Conservation (phyloP, 2,113 vertebrate species). For the Galeopterus variegatus region DNA sequence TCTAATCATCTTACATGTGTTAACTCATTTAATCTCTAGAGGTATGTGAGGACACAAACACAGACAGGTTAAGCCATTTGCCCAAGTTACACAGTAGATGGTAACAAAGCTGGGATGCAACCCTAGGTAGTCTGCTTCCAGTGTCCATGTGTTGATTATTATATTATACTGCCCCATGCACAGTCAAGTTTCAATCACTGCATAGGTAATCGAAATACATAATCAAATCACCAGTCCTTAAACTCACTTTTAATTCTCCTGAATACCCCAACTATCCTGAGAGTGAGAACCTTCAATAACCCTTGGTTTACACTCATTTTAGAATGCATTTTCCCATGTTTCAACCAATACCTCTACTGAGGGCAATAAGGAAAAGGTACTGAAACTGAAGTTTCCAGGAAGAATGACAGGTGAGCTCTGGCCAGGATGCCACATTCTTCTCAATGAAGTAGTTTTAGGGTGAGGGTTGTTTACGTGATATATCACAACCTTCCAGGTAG, state of each 20-base stretch:
- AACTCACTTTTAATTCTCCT: background rate
- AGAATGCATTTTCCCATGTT: background rate
- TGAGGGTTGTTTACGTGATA: background rate
- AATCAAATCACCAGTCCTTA: background rate
- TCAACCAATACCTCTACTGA: background rate
- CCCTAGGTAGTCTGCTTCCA: background rate
- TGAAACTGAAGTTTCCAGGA: background rate
- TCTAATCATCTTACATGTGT: background rate
- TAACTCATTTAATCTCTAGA: conserved; percentile 29
- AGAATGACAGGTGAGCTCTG: background rate
- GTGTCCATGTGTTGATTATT: background rate
- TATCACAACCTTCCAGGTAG: background rate
- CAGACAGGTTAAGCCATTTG: background rate
- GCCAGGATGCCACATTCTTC: background rate
- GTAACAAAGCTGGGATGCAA: background rate
- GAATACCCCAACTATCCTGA: background rate
- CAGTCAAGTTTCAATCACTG: background rate
- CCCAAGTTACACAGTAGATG: background rate
- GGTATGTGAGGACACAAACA: background rate
- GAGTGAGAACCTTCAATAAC: background rate
- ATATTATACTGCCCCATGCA: background rate
- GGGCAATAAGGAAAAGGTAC: background rate
- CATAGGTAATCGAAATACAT: background rate
- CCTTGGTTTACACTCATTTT: background rate
- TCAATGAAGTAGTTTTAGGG: background rate